These are phyloP conservation scores for Stratiolaelaps scimitus DNA, from an alignment of 1,140 invertebrate genomes.

Conservation along the genomic window DNA sequence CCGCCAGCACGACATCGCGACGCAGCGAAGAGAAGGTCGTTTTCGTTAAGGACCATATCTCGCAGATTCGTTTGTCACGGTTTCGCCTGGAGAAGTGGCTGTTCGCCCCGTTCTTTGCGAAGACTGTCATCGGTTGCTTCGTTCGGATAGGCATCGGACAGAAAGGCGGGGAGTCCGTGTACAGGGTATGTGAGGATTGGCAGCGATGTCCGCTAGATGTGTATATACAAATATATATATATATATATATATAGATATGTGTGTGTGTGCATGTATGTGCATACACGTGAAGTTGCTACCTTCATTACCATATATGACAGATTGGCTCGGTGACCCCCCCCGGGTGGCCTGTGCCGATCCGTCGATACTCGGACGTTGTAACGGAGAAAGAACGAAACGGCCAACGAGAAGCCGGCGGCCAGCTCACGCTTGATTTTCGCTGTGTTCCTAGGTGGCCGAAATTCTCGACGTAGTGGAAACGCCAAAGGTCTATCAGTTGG, in stretches of 20 bases:
- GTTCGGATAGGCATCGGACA: constrained; percentile 91
- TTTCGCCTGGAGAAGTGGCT: constrained; percentile 87
- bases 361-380: too few species aligned
- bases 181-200: constrained; percentile 50
- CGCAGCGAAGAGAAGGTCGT: constrained; percentile 30
- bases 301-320: too few species aligned
- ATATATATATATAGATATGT: too few species aligned
- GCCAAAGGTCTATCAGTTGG: constrained; percentile 80
- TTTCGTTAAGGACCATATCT: constrained; percentile 68
- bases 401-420: too few species aligned
- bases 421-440: not conserved
- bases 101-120: constrained; percentile 85
- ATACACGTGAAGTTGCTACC: too few species aligned
- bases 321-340: too few species aligned
- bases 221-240: too few species aligned
- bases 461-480: constrained; percentile 89
- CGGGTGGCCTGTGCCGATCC: too few species aligned
- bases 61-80: constrained; percentile 72
- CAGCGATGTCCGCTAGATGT: too few species aligned
- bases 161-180: constrained; percentile 72
- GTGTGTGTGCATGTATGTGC: too few species aligned
- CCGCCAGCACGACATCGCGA: not conserved
- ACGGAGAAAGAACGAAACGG: too few species aligned
- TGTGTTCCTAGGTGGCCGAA: constrained; percentile 59
- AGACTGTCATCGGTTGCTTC: constrained; percentile 79